Evolutionary conservation across 23 tunicate species (phyloP).

Genomic region (Trididemnum nubilum): DNA sequence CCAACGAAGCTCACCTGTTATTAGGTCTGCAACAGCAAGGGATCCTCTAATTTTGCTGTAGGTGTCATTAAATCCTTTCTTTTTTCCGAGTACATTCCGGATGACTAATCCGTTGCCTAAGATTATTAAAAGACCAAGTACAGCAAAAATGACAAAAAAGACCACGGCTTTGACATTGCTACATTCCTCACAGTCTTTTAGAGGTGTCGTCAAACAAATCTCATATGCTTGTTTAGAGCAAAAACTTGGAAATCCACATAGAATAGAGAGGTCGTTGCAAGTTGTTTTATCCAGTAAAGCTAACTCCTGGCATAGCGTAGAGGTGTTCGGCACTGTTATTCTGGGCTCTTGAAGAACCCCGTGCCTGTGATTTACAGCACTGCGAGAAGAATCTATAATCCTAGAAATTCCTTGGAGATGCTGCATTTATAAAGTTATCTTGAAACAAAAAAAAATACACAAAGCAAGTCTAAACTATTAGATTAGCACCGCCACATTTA

Average conservation of each 20-base stretch:
- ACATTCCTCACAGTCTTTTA: constrained; percentile 7
- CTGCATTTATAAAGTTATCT: too few species aligned
- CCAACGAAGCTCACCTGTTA: constrained; percentile 50
- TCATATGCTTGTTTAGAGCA: not conserved
- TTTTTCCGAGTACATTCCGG: constrained; percentile 27
- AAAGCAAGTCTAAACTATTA: too few species aligned
- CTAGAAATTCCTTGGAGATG: too few species aligned
- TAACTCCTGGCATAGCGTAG: not conserved
- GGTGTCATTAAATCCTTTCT: constrained; percentile 13
- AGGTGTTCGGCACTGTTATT: too few species aligned
- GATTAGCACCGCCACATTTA: too few species aligned
- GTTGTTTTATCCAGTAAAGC: not conserved
- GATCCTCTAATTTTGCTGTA: constrained; percentile 45
- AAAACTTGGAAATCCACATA: constrained; percentile 41
- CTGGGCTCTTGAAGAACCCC: too few species aligned
- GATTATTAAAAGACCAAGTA: constrained; percentile 24
- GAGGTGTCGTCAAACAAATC: not conserved
- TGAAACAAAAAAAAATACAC: too few species aligned
- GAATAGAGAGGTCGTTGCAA: not conserved
- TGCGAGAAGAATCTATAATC: too few species aligned
- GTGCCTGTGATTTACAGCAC: too few species aligned
- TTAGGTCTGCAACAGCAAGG: constrained; percentile 37
- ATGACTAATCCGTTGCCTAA: constrained; percentile 42
- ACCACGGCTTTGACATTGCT: not conserved
- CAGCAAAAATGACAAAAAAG: not conserved